These are phyloP conservation scores for Xiphophorus couchianus DNA, from an alignment of 2,113 vertebrate species.

Conservation along the genomic window DNA sequence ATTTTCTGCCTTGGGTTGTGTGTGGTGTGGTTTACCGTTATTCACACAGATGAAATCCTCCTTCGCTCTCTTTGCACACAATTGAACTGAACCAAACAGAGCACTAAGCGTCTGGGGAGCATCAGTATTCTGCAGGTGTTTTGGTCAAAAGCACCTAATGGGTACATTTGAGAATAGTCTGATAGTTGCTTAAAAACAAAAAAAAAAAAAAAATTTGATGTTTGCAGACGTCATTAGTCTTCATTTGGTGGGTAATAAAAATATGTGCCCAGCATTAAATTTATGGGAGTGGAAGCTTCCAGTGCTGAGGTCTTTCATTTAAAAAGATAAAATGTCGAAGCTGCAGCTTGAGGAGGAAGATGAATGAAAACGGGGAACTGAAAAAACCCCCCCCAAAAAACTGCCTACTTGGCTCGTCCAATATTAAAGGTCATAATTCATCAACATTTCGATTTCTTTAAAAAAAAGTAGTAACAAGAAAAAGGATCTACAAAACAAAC, in stretches of 20 bases:
- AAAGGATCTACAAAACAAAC: background rate
- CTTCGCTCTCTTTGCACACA: background rate
- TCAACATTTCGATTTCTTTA: background rate
- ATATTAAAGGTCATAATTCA: background rate
- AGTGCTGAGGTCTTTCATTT: background rate
- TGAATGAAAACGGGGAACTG: background rate
- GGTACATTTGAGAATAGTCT: background rate
- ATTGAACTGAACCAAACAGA: background rate
- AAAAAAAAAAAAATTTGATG: background rate
- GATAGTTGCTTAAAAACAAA: background rate
- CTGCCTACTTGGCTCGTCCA: background rate
- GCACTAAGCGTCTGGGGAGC: background rate
- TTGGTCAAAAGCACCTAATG: background rate
- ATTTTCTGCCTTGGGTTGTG: background rate
- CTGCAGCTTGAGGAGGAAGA: background rate
- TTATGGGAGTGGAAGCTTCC: too few relatives aligned
- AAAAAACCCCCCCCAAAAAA: background rate
- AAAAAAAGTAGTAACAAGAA: background rate
- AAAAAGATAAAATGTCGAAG: background rate
- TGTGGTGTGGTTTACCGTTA: background rate
- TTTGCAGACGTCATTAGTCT: background rate
- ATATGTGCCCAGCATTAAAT: background rate
- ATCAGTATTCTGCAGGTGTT: background rate
- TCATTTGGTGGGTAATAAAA: background rate
- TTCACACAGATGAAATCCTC: background rate